A percentile compares a stretch with the other conserved stretches of the same genome.
Conservation (phyloP, 2,113 vertebrate genomes). For the Miniopterus natalensis region DNA sequence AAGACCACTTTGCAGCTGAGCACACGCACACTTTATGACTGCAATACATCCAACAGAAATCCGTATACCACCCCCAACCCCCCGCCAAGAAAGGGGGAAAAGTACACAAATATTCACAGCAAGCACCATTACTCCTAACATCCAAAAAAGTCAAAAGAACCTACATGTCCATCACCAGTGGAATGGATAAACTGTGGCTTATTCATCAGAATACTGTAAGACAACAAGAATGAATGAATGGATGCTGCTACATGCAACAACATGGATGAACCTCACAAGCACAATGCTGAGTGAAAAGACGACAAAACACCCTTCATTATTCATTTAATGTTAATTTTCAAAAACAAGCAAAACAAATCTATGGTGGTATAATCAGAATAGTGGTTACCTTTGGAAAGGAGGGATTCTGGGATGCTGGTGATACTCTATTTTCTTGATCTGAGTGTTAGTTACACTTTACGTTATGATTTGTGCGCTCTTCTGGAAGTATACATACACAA, state of each 20-base stretch:
- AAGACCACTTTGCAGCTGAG: background rate
- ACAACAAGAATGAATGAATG: slow-evolving; percentile 7
- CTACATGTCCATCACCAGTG: background rate
- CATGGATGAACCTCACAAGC: background rate
- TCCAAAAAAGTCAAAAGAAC: slow-evolving; percentile 19
- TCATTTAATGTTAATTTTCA: background rate
- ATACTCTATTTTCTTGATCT: background rate
- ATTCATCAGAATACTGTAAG: background rate
- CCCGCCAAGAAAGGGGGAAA: background rate
- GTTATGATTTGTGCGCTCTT: background rate
- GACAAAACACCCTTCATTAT: slow-evolving; percentile 31
- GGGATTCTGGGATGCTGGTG: background rate
- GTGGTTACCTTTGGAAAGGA: background rate
- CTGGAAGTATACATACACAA: background rate
- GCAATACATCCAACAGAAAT: background rate
- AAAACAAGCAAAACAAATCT: slow-evolving; percentile 18
- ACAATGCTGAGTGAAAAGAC: background rate
- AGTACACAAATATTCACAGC: background rate
- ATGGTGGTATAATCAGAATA: background rate
- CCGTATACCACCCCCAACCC: background rate
- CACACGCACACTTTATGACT: background rate
- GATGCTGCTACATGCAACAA: background rate
- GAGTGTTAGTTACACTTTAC: background rate
- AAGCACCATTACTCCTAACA: slow-evolving; percentile 17
- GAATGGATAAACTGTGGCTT: slow-evolving; percentile 6